These are phyloP conservation scores for Odontothrips loti DNA, from an alignment of 2,888 invertebrate species.

Conservation along the genomic window DNA sequence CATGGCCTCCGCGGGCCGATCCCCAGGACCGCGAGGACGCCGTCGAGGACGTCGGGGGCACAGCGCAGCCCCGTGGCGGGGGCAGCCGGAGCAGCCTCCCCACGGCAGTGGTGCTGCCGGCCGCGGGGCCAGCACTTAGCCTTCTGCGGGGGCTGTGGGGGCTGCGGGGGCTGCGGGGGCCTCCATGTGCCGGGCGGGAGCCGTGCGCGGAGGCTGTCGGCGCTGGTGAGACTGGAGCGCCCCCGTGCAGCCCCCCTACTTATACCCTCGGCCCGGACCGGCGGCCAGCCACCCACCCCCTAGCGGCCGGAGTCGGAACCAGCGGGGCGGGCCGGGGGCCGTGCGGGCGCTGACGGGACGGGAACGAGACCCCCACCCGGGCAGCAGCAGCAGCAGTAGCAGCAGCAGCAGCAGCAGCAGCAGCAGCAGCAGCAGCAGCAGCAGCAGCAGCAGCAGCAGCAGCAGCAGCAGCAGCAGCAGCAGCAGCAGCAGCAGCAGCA, in stretches of 20 bases:
- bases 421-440: too few species aligned
- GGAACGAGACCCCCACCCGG: not conserved
- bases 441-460: too few species aligned
- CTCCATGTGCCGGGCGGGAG: not conserved
- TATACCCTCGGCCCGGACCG: not conserved
- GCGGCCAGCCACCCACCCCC: not conserved
- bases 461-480: too few species aligned
- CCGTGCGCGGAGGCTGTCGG: not conserved
- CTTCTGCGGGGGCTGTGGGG: not conserved
- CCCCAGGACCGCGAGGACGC: slow-evolving; percentile 29
- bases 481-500: too few species aligned
- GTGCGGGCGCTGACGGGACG: too few species aligned
- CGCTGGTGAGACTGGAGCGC: not conserved
- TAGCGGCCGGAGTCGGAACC: not conserved
- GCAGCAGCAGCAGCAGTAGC: not conserved
- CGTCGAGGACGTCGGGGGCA: slow-evolving; percentile 30
- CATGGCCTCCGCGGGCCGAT: slow-evolving; percentile 30
- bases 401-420: not conserved
- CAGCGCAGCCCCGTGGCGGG: slow-evolving; percentile 33
- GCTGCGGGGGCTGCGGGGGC: not conserved
- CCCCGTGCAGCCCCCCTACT: not conserved
- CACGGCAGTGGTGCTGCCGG: not conserved
- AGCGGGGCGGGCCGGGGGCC: too few species aligned
- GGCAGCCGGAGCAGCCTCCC: slow-evolving; percentile 29
- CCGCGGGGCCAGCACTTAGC: not conserved